Base-by-base conservation (phyloP, 2,888 invertebrate species). In the Pelosia muscerda region DNA sequence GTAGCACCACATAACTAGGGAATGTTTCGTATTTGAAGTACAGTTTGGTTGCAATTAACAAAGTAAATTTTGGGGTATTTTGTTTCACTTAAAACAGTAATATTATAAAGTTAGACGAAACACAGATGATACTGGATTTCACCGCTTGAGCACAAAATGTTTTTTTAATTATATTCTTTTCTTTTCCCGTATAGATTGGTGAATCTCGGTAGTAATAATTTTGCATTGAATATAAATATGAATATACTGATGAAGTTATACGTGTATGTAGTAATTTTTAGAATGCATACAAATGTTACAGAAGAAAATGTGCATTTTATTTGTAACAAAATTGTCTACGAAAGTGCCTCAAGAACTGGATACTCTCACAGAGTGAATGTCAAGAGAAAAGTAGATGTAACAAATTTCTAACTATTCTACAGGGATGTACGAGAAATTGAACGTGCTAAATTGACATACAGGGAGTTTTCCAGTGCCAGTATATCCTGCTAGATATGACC, bases 301-400 rank as follows among this genome's bases (percentile, higher is more conserved):
- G n/a, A 49, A 49, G 49, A 49, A 49, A 49, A 49, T 49, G 49
- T 49, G n/a, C 49, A 49, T n/a, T 49, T 49, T n/a, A n/a, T n/a
- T n/a, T n/a, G n/a, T 49, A n/a, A 49, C n/a, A 49, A 42, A 49
- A 49, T 19, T 49, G 9, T 49, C 2, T 49, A n/a, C 49, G 9
- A 49, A 49, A 49, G 49, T 49, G 49, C 8, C n/a, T 19, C n/a
- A 8, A 49, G 49, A 19, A 9, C n/a, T 49, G 49, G 49, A 49
- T 49, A 49, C 49, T 49, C 6, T 49, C 19, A n/a, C 49, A 9
- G n/a, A 49, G 9, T 49, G 49, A 49, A 49, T 49, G n/a, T 49
- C 49, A 49, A 49, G 19, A 8, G 49, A 49, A 49, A 49, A 49
- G 49, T 4, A 8, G 19, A 42, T 15, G 42, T 19, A 42, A 42